Evolutionary conservation across 1,140 invertebrate genomes (phyloP), one percentile per base, ranked within the genome.

Genomic region (Trichoplusia ni): DNA sequence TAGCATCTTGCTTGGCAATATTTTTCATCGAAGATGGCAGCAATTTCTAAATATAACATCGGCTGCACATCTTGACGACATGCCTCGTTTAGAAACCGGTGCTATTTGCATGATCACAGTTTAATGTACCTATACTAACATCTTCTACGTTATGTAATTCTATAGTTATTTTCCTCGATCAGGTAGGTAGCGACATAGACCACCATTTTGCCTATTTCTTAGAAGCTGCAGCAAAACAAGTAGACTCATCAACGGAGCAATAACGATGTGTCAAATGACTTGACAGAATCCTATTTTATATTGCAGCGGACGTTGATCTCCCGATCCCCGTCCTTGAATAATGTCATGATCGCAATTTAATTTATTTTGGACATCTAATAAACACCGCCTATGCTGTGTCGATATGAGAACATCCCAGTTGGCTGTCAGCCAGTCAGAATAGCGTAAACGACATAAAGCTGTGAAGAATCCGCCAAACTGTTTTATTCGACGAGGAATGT

Each of bases 341-440:
- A 33, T 51, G 27, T 51, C 47, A 51, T 14, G 29, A 51, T 13
- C 47, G 19, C 47, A 51, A 51, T 51, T 35, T n/a, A 33, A 51
- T 51, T 51, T 51, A 51, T 51, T 33, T 33, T 9, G 16, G 13
- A 16, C 14, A 33, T 51, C 27, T 51, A 47, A 47, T 47, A 47
- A 47, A 47, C 44, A 47, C 44, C 4, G 13, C 18, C 2, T 23
- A 16, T 29, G 31, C 44, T 29, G 31, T 29, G 44, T 47, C 44
- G 44, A 47, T 47, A 27, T 47, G 44, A 47, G 31, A 27, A 47
- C 44, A 47, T 29, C 23, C 23, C 44, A 29, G 31, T 47, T 47
- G 44, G 44, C 44, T 47, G 27, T 16, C 23, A 47, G 44, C 44
- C 44, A 47, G 44, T 16, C 23, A 19, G 44, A 23, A 25, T 23